Base-by-base conservation (phyloP, 2,888 invertebrate genomes). In the Hirtodrosophila trivittata region DNA sequence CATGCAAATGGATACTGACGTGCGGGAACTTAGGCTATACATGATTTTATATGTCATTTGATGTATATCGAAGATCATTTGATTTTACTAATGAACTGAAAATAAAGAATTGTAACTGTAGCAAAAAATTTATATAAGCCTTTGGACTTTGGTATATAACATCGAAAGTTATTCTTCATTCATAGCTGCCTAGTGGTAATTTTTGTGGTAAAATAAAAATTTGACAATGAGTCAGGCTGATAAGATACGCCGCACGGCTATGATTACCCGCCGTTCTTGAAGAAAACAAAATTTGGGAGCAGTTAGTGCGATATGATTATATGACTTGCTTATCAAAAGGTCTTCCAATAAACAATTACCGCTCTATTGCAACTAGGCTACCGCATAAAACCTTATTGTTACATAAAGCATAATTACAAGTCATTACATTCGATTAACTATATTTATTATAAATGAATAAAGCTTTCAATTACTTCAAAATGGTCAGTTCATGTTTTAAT, bases 291-390 rank as follows among this genome's bases (percentile, higher is more conserved):
- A 13, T 55, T 69, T 47, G 54, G 58, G 14, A 43, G 64, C 37
- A 28, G 33, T 35, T 10, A n/a, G 16, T 10, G 32, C 13, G 37
- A 41, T 52, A 50, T 50, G 21, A 9, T 37, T 43, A 10, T 62
- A 26, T 8, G 18, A 9, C 5, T 8, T 13, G 16, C 39, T 62
- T 66, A 70, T 70, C 66, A 14, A 5, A 0, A 10, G 12, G 5
- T 46, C 39, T 49, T 33, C 41, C 33, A 71, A 71, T 71, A 67
- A 71, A 71, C 30, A 38, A 7, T 16, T 39, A 7, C 54, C 62
- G 56, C 49, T 30, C 6, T 10, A 12, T 9, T 14, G 14, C 9
- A 28, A 28, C 2, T 3, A 28, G 9, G n/a, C 7, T 28, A 8
- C 28, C 7, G n/a, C 5, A 9, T 28, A 28, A 2, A 8, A 28